Evolutionary conservation across 2,888 invertebrate species (phyloP).

Genomic region (Alloscopus bannaensis): DNA sequence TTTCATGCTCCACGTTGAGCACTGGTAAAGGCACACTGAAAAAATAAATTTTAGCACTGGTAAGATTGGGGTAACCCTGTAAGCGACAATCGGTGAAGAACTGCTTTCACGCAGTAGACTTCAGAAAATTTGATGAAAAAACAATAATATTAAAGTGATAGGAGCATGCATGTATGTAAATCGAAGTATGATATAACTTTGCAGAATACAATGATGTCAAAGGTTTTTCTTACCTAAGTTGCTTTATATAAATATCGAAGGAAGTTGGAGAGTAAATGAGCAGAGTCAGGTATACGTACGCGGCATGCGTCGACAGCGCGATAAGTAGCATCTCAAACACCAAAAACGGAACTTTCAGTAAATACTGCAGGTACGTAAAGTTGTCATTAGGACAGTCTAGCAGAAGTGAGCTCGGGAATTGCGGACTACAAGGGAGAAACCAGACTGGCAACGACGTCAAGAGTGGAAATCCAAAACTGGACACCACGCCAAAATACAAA

Average conservation of each 20-base stretch:
- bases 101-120: no score
- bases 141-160: not conserved
- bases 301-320: conserved; percentile 54
- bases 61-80: no score
- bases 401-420: conserved; percentile 51
- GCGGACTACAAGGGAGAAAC: conserved; percentile 54
- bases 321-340: conserved; percentile 53
- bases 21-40: conserved; percentile 30
- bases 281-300: conserved; percentile 53
- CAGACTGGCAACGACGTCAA: conserved; percentile 53
- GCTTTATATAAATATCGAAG: conserved; percentile 54
- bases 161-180: no score
- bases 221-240: conserved; percentile 43
- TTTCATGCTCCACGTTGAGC: conserved; percentile 39
- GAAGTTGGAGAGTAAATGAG: conserved; percentile 59
- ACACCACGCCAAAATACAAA: conserved; percentile 55
- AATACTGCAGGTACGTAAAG: conserved; percentile 53
- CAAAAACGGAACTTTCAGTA: conserved; percentile 50
- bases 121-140: conserved; percentile 1
- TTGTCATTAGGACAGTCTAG: conserved; percentile 50
- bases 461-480: conserved; percentile 52
- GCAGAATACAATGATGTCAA: no score
- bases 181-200: no score
- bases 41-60: no score
- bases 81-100: no score